Evolutionary conservation across 2,113 vertebrate genomes (phyloP), one percentile per base, ranked within the genome.

Genomic region (Camelus dromedarius): DNA sequence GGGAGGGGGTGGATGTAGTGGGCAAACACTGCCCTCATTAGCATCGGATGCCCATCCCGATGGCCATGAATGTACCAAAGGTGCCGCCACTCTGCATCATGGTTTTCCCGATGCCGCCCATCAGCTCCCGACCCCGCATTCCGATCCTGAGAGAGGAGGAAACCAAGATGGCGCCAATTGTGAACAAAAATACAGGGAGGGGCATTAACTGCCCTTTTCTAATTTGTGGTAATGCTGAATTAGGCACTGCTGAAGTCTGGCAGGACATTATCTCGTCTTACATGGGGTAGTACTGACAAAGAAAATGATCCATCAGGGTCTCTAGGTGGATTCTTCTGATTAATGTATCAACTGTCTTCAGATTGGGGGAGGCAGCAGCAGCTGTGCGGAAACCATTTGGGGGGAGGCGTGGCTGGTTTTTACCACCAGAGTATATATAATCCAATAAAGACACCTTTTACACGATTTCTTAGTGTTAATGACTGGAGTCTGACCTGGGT

Each of bases 31-130:
- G 93, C 69, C 66, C 88, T 56, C 38, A 56, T 99, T 96, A 99
- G 99, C 99, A 99, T 97, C 99, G 99, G 98, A 99, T 99, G 62
- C 99, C 99, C 99, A 99, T 99, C 3, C 99, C 99, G 19, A 99
- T 99, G 72, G 99, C 98, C 99, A 99, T 99, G 98, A 99, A 99
- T 8, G 99, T 99, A 56, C 99, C 99, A 87, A 99, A 99, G 0
- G 99, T 99, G 75, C 99, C 99, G 4, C 99, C 99, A 3, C 99
- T 99, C 89, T 99, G 99, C 99, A 99, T 99, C 99, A 99, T 99
- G 46, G 99, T 99, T 99, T 99, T 99, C 75, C 99, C 99, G 82
- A 99, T 99, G 91, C 99, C 99, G 42, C 99, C 99, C 99, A 99
- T 99, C 98, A 99, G 99, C 98, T 99, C 99, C 96, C 99, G 98